A percentile compares a stretch with the other conserved stretches of the same genome.
Evolutionary conservation across 2,888 invertebrate genomes (phyloP).

Genomic region (Andrena chrysosceles): DNA sequence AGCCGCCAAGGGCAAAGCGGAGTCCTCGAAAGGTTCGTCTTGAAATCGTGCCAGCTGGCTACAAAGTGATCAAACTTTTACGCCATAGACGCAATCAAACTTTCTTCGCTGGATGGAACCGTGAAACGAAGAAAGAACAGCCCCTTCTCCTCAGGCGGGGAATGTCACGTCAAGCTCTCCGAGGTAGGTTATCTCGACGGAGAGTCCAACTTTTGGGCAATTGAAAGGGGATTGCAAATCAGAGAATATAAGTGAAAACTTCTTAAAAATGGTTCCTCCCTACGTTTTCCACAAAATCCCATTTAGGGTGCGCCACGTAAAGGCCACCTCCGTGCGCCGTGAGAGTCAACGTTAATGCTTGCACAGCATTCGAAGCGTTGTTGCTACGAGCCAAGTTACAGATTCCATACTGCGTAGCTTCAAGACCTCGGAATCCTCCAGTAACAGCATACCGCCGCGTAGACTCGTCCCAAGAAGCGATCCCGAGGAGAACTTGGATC

Average conservation of each 20-base stretch:
- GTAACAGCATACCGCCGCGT: not conserved
- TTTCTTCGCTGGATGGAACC: slow-evolving; percentile 10
- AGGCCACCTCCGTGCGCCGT: not conserved
- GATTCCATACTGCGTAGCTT: not conserved
- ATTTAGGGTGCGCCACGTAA: not conserved
- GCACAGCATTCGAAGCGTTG: not conserved
- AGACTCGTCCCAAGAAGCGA: slow-evolving; percentile 21
- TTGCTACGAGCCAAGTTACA: not conserved
- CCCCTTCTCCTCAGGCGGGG: not conserved
- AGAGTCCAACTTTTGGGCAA: not conserved
- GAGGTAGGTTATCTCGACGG: not conserved
- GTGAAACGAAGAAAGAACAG: not conserved
- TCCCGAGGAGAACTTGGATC: slow-evolving; percentile 34
- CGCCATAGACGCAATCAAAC: slow-evolving; percentile 46
- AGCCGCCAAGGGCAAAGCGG: not conserved
- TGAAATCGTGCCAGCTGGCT: slow-evolving; percentile 36
- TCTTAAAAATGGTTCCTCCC: too few relatives aligned
- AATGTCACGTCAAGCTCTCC: not conserved
- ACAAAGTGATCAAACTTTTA: slow-evolving; percentile 43
- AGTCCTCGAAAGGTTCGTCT: not conserved
- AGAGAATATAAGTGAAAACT: too few relatives aligned
- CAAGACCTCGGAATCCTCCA: not conserved
- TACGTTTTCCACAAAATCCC: not conserved
- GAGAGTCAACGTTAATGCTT: not conserved
- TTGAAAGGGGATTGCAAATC: too few relatives aligned